Evolutionary conservation across 2,888 invertebrate species (phyloP), one percentile per base, ranked within the genome.

Genomic region (Scotopteryx bipunctaria): DNA sequence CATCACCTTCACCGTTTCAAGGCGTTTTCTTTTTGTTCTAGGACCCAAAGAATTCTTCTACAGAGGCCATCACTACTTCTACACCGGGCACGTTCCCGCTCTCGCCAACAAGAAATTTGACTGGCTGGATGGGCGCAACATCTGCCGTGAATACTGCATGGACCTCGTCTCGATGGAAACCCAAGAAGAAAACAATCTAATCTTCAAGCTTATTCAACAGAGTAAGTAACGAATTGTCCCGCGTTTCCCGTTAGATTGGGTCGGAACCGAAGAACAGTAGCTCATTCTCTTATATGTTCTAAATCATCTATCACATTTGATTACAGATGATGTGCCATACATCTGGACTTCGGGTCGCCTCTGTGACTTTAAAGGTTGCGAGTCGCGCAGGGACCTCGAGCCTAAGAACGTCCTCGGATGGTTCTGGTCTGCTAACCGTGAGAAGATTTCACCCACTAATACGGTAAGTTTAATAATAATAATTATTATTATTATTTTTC

Each of bases 111-210:
- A 93, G 80, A 96, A 95, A 86, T 93, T 96, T 40, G 97, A 97
- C 84, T 97, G 97, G 97, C 83, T 97, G 66, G 97, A 97, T 70
- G 97, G 96, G 16, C 94, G 97, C 70, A 97, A 97, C 84, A 92
- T 96, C 71, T 97, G 97, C 91, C 93, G 97, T 63, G 96, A 97
- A 81, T 97, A 97, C 86, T 97, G 97, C 86, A 97, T 97, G 97
- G 97, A 97, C 84, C 93, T 97, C 67, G 95, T 97, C 37, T 96
- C 96, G 13, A 91, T 97, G 82, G 97, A 97, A 83, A 95, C 95
- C 6, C 96, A 97, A 84, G 96, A 96, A 79, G 96, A 97, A 82
- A 97, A 97, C 78, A 96, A 97, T 84, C 93, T 97, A 72, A 94
- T 97, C 83, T 96, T 95, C 93, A 95, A 94, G 83, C 92, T 96